A percentile compares a stretch with the other conserved stretches of the same genome.
phyloP scores from a whole-genome alignment of 2,888 invertebrate genomes.

The Erynnis tages region DNA sequence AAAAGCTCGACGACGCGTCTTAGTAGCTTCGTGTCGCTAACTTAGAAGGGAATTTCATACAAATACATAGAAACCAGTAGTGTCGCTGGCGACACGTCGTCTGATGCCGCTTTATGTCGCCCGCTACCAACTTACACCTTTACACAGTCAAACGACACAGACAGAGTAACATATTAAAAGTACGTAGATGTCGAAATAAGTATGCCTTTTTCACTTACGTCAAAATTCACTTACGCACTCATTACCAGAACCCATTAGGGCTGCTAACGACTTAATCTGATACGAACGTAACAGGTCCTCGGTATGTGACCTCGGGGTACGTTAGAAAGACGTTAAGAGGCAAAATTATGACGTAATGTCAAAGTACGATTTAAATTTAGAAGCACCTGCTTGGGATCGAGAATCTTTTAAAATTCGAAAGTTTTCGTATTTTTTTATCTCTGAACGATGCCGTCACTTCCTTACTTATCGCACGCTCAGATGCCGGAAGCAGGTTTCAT shows the following conservation, averaged over 20 bases:
- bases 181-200: background rate
- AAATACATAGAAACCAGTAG: no score
- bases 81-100: no score
- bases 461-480: no score
- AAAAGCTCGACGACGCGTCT: no score
- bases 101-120: no score
- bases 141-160: background rate
- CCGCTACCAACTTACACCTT: background rate
- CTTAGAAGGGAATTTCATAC: no score
- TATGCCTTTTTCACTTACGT: conserved; percentile 5
- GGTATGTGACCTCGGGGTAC: conserved; percentile 1
- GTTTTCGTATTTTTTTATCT: no score
- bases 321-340: background rate
- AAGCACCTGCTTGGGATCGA: no score
- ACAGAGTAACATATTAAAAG: background rate
- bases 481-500: conserved; percentile 9
- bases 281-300: conserved; percentile 1
- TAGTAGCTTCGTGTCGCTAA: no score
- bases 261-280: conserved; percentile 16
- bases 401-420: no score
- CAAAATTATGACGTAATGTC: background rate
- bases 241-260: conserved; percentile 9
- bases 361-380: background rate
- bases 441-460: no score
- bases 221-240: conserved; percentile 19